phyloP scores from a whole-genome alignment of 2,888 invertebrate species.

The Meiosimyza decipiens region DNA sequence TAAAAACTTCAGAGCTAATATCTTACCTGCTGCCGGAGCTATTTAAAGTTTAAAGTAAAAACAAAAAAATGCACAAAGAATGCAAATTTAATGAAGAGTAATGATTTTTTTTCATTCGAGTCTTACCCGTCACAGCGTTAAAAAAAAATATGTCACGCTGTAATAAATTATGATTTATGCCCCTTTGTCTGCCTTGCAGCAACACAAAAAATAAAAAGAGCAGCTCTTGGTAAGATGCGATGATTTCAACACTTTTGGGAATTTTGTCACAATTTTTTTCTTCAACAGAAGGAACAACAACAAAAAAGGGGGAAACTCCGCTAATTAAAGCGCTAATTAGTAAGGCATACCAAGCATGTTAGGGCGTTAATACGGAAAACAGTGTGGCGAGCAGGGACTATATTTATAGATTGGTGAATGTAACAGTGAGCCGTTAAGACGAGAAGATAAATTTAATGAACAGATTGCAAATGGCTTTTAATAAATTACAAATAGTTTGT shows the following conservation, averaged over 20 bases:
- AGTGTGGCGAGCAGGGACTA: too few relatives aligned
- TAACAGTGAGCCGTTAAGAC: neutral
- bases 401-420: neutral
- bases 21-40: too few relatives aligned
- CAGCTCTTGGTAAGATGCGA: too few relatives aligned
- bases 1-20: too few relatives aligned
- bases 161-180: slow-evolving; percentile 28
- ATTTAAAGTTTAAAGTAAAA: neutral
- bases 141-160: slow-evolving; percentile 7
- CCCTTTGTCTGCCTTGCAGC: neutral
- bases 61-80: neutral
- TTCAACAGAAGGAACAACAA: neutral
- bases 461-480: too few relatives aligned
- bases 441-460: too few relatives aligned
- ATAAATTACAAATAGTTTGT: too few relatives aligned
- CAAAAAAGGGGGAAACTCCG: neutral
- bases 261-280: slow-evolving; percentile 3
- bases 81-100: slow-evolving; percentile 26
- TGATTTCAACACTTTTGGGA: slow-evolving; percentile 13
- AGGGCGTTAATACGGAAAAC: neutral
- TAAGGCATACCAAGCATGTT: neutral
- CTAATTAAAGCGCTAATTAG: slow-evolving; percentile 29
- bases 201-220: neutral
- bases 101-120: neutral
- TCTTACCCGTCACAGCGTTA: neutral